phyloP scores from a whole-genome alignment of 1,140 invertebrate genomes.

The Caligus rogercresseyi region DNA sequence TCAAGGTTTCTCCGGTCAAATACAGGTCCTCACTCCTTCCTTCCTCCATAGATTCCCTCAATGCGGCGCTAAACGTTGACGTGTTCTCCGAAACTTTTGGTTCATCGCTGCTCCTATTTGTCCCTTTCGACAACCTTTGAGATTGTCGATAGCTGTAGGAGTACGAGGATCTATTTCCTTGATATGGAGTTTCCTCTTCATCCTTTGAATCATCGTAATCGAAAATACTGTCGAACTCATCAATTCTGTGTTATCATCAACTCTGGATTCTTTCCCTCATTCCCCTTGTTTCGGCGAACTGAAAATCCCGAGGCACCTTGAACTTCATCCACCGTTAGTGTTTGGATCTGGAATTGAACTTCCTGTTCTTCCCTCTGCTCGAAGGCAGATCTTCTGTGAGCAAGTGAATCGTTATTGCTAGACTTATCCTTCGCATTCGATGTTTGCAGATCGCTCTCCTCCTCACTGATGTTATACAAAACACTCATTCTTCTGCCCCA shows the following conservation, averaged over 20 bases:
- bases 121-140: no score
- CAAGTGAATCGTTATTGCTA: not conserved
- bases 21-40: no score
- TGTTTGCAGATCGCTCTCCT: not conserved
- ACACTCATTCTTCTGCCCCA: not conserved
- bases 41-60: no score
- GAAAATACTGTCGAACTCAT: not conserved
- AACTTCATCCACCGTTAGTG: not conserved
- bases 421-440: not conserved
- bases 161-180: no score
- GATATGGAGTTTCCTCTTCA: no score
- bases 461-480: not conserved
- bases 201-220: not conserved
- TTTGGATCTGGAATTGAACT: not conserved
- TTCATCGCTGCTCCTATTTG: no score
- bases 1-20: no score
- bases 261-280: not conserved
- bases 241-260: not conserved
- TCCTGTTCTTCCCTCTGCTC: not conserved
- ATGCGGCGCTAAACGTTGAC: no score
- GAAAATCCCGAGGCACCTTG: not conserved
- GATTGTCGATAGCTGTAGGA: no score
- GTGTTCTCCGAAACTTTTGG: no score
- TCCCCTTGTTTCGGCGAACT: not conserved
- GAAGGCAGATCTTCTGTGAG: not conserved